A percentile compares a stretch with the other conserved stretches of the same genome.
Conservation (phyloP, 92 coral and sea anemone species). For the Parazoanthus swiftii region DNA sequence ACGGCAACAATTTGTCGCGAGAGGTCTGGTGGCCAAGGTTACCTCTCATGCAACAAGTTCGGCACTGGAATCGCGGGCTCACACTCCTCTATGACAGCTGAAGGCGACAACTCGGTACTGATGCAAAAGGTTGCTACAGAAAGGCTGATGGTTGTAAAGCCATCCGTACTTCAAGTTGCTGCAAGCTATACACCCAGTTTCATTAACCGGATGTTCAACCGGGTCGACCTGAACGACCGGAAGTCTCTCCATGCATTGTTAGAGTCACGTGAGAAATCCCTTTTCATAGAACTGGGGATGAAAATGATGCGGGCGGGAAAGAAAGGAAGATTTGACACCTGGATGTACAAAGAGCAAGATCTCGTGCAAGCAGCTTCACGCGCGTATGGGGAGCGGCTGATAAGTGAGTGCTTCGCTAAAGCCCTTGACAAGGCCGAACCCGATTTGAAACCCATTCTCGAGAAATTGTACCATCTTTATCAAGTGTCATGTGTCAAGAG, state of each 20-base stretch:
- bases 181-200: constrained; percentile 56
- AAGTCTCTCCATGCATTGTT: constrained; percentile 65
- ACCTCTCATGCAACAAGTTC: constrained; percentile 78
- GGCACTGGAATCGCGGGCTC: constrained; percentile 79
- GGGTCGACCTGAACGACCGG: constrained; percentile 60
- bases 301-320: constrained; percentile 77
- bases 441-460: constrained; percentile 59
- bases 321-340: constrained; percentile 72
- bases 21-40: constrained; percentile 90
- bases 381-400: constrained; percentile 78
- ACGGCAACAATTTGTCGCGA: constrained; percentile 76
- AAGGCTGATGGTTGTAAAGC: constrained; percentile 70
- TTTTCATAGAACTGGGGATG: constrained; percentile 71
- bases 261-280: constrained; percentile 65
- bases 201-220: constrained; percentile 51
- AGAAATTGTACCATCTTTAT: constrained; percentile 71
- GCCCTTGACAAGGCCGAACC: constrained; percentile 64
- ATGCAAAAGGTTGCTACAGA: constrained; percentile 88
- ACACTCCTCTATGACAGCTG: constrained; percentile 89
- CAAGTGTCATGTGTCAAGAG: constrained; percentile 60
- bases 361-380: constrained; percentile 81
- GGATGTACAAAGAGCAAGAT: constrained; percentile 80
- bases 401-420: constrained; percentile 67
- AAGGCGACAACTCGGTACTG: constrained; percentile 88
- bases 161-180: constrained; percentile 58